Evolutionary conservation across 1,140 invertebrate species (phyloP), one percentile per base, ranked within the genome.

Genomic region (Aethina tumida): DNA sequence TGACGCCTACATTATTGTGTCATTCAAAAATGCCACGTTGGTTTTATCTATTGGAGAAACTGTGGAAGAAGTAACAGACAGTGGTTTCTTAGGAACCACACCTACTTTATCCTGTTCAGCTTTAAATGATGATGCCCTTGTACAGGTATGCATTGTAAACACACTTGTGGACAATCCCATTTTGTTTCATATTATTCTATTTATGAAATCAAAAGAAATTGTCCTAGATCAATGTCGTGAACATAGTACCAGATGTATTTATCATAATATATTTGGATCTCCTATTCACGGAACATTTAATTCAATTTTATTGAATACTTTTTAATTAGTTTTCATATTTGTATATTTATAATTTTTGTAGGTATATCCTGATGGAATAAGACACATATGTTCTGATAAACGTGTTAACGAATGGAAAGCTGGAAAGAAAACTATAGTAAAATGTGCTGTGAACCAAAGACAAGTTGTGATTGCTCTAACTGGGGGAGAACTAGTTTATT

Each of bases 1-100:
- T 77, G 97, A 99, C 79, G 90, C 96, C 26, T 99, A 99, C 70
- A 99, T 99, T 72, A 95, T 99, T 64, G 97, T 99, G 45, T 99
- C 96, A 26, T 99, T 99, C 80, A 86, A 97, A 22, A 99, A 99
- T 69, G 97, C 97, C 40, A 99, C 97, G 16, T 74, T 99, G 47
- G 96, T 99, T 39, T 74, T 99, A 47, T 97, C 92, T 46, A 99
- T 99, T 63, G 97, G 97, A 46, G 97, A 99, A 66, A 99, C 95
- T 44, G 97, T 99, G 19, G 97, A 99, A 67, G 97, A 99, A 85
- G 96, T 98, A 1, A 96, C 95, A 4, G 96, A 99, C 68, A 99
- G 95, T 32, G 97, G 97, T 19, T 99, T 99, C 62, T 70, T 99
- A 32, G 96, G 96, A 41, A 99, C 96, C 1, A 98, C 95, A 0